Conservation (phyloP, 2,113 vertebrate genomes). For the Actenoides lindsayi region DNA sequence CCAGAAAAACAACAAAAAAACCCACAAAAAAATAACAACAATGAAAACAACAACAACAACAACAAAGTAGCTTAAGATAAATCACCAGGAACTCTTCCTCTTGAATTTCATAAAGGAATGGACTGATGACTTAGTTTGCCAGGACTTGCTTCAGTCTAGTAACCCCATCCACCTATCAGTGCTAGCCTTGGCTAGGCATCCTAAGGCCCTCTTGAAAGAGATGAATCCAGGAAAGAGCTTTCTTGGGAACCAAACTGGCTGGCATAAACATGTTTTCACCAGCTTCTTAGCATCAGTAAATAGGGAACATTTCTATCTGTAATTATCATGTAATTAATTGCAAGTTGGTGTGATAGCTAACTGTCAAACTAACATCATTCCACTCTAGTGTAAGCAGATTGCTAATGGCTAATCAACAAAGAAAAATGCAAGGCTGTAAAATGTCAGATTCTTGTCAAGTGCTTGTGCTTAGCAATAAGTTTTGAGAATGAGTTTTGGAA, state of each 20-base stretch:
- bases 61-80: neutral
- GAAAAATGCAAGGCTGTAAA: neutral
- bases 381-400: neutral
- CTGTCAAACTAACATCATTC: neutral
- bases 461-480: neutral
- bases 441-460: neutral
- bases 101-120: neutral
- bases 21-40: neutral
- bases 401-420: neutral
- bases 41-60: no score
- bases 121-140: accelerated
- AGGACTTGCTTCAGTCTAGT: neutral
- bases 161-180: neutral
- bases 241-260: neutral
- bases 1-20: neutral
- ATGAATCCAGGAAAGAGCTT: neutral
- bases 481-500: neutral
- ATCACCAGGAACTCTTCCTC: neutral
- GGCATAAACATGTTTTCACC: neutral
- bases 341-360: neutral
- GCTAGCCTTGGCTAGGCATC: neutral
- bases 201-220: neutral
- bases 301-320: neutral
- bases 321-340: neutral
- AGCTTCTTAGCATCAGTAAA: neutral